Base-by-base conservation (phyloP, 2,888 invertebrate genomes). In the Andrena marginata region DNA sequence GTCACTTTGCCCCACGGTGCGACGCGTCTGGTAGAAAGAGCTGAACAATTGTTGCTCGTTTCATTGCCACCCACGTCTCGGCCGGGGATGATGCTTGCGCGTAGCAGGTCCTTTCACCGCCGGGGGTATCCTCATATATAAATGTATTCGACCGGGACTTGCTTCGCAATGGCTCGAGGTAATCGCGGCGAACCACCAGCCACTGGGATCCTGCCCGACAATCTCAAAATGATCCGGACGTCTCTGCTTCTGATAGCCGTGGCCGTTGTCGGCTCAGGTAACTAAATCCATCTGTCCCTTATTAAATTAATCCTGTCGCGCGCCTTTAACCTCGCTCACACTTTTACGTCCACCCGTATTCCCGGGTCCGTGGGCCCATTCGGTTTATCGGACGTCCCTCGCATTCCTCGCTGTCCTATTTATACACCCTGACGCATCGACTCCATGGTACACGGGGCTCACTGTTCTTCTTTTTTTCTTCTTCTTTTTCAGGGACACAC, bases 81-180 rank as follows among this genome's bases (percentile, higher is more conserved):
- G 48, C 26, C 74, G 71, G 74, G 56, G 81, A 77, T 78, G 79
- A 71, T 67, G 35, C 54, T 76, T 51, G 60, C 54, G 56, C 35
- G 48, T 31, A 20, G 56, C 10, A 6, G n/a, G 51, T 82, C 85
- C 85, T 87, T 87, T 87, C 86, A 87, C 86, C 29, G 82, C n/a
- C 49, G 85, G 87, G 84, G 77, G 72, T 78, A 82, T 82, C 80
- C 85, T 85, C 78, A 85, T 79, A 87, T 72, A 87, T 85, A 86
- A 10, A 77, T 79, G 80, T 77, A 76, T 77, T 78, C 68, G 42
- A 65, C 26, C 51, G 70, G 48, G 48, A 69, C 31, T 56, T 59
- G 69, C 74, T 35, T 70, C 56, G 65, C 80, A 82, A 84, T 77
- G 69, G 48, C 49, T 26, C 59, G 76, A 63, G 48, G 23, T n/a